Evolutionary conservation across 1,140 invertebrate species (phyloP).

Genomic region (Chelonus insularis): DNA sequence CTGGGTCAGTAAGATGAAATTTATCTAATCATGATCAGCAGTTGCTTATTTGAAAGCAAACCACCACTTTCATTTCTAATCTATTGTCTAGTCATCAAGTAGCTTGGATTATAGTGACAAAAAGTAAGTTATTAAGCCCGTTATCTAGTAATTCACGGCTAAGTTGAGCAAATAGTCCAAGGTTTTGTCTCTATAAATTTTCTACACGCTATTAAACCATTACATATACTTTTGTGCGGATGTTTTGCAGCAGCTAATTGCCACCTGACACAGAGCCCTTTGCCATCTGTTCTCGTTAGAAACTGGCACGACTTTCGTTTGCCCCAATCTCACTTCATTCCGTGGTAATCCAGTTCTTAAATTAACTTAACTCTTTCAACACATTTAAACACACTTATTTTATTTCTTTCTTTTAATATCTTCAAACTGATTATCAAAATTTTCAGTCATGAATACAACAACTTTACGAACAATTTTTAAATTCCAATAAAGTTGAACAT

Average conservation of each 20-base stretch:
- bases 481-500: background rate
- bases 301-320: constrained; percentile 21
- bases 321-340: background rate
- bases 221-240: background rate
- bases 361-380: too few relatives aligned
- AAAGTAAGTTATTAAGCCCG: too few relatives aligned
- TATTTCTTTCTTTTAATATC: too few relatives aligned
- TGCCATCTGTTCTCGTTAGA: constrained; percentile 22
- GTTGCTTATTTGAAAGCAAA: background rate
- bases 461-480: background rate
- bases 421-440: too few relatives aligned
- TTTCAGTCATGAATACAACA: background rate
- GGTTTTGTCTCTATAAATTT: too few relatives aligned
- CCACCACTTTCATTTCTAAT: constrained; percentile 6
- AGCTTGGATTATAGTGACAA: too few relatives aligned
- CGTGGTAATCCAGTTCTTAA: too few relatives aligned
- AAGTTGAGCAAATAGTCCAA: too few relatives aligned
- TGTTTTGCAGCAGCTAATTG: background rate
- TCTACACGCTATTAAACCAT: background rate
- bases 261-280: constrained; percentile 19
- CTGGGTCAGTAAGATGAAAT: background rate
- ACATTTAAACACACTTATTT: too few relatives aligned
- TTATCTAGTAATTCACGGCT: too few relatives aligned
- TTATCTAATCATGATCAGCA: background rate
- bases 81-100: background rate